phyloP scores from a whole-genome alignment of 2,113 vertebrate genomes.

The Felis catus region F.catus_Fca126_mat1.0 CM031412.1:209175001-209175500 shows the following conservation, averaged over 20 bases:
- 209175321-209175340: not conserved
- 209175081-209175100: not conserved
- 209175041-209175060: not conserved
- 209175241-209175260: constrained; percentile 25
- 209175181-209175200: not conserved
- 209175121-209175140: not conserved
- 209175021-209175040: not conserved
- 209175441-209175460: not conserved
- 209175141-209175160: not conserved
- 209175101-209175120: not conserved
- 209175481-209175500: not conserved
- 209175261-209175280: not conserved
- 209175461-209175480: not conserved
- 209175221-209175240: not conserved
- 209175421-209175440: not conserved
- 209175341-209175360: not conserved
- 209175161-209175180: not conserved
- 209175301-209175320: not conserved
- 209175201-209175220: not conserved
- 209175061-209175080: not conserved
- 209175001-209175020: not conserved
- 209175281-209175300: not conserved
- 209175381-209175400: not conserved
- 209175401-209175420: not conserved
- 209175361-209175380: not conserved